These are phyloP conservation scores for Diuraphis noxia DNA, from an alignment of 1,140 invertebrate species.

Conservation along the genomic window DNA sequence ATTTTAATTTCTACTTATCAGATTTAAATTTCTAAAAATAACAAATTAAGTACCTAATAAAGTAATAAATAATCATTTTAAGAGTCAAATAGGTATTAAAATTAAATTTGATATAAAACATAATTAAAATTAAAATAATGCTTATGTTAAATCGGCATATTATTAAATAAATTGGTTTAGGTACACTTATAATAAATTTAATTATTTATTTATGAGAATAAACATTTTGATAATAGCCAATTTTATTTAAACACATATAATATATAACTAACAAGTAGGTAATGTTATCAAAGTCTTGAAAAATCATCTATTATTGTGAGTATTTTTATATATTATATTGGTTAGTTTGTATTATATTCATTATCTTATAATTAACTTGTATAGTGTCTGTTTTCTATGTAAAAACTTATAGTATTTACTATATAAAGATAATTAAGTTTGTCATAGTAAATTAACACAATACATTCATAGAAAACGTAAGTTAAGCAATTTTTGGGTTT, in stretches of 20 bases:
- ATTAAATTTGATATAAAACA: not conserved
- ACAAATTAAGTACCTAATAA: not conserved
- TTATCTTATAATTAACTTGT: not conserved
- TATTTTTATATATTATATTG: not conserved
- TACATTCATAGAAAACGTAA: constrained; percentile 14
- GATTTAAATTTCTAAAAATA: not conserved
- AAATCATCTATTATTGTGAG: constrained; percentile 33
- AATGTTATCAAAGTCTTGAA: constrained; percentile 28
- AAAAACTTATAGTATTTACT: not conserved
- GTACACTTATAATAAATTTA: not conserved
- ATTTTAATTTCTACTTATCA: not conserved
- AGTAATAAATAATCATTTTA: not conserved
- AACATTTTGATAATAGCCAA: not conserved
- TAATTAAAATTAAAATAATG: not conserved
- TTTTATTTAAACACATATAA: not conserved
- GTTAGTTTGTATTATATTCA: constrained; percentile 27
- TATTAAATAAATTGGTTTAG: not conserved
- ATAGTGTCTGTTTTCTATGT: not conserved
- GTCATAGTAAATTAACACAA: constrained; percentile 21
- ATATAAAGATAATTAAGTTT: constrained; percentile 25
- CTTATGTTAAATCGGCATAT: not conserved
- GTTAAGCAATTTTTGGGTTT: constrained; percentile 6
- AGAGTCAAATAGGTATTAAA: not conserved
- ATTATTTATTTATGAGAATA: not conserved
- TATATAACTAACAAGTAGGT: not conserved